These are phyloP conservation scores for Heliangelus exortis DNA, from an alignment of 2,797 vertebrate species.

Conservation along the genomic window DNA sequence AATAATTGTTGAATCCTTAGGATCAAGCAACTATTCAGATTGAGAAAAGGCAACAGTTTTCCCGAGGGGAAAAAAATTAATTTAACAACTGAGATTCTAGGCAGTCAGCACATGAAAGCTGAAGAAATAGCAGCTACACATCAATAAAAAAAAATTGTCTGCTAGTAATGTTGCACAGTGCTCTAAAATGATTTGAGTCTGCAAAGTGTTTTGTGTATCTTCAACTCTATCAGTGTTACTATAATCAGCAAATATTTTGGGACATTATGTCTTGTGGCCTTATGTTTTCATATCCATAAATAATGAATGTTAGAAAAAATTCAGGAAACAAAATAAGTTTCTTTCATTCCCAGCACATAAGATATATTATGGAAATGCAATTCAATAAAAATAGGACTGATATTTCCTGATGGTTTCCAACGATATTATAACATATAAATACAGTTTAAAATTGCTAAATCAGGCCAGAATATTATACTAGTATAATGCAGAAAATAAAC, in stretches of 20 bases:
- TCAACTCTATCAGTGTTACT: background rate
- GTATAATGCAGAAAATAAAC: background rate
- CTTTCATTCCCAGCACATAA: background rate
- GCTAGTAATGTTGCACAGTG: background rate
- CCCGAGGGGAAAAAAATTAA: background rate
- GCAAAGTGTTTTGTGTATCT: background rate
- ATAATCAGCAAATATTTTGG: background rate
- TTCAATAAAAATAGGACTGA: background rate
- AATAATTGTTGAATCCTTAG: background rate
- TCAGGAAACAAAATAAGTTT: background rate
- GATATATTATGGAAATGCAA: background rate
- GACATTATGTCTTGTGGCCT: background rate
- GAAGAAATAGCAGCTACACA: background rate
- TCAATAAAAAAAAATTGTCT: background rate
- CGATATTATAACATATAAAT: background rate
- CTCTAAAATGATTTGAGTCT: background rate
- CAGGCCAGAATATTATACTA: background rate
- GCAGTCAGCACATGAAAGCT: background rate
- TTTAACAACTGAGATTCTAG: background rate
- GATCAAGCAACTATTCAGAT: background rate
- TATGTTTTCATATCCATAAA: background rate
- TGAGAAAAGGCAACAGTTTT: background rate
- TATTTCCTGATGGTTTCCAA: background rate
- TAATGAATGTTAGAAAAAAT: background rate
- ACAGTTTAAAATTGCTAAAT: background rate